These are phyloP conservation scores for Ficedula albicollis DNA, from an alignment of 2,797 vertebrate genomes.

Conservation along the genomic window DNA sequence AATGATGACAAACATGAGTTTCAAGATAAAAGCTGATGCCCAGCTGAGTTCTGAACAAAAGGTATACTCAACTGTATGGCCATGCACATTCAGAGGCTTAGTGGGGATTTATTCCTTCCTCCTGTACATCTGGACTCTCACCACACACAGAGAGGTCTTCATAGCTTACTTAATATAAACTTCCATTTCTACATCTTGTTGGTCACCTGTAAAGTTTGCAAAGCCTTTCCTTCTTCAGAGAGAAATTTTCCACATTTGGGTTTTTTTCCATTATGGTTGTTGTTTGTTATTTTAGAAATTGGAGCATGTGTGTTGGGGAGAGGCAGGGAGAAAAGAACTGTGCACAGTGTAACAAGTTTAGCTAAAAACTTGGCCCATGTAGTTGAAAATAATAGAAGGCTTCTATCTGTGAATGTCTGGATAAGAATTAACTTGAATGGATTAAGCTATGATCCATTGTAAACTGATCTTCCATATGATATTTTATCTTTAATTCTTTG, in stretches of 20 bases:
- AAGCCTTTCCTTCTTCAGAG: slow-evolving; percentile 10
- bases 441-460: neutral
- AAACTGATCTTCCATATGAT: neutral
- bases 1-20: neutral
- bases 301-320: neutral
- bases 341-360: neutral
- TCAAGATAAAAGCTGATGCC: slow-evolving; percentile 5
- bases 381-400: neutral
- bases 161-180: neutral
- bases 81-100: neutral
- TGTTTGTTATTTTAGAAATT: slow-evolving; percentile 25
- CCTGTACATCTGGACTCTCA: neutral
- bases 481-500: neutral
- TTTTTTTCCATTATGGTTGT: neutral
- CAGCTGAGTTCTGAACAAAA: neutral
- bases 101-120: neutral
- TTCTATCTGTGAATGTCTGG: neutral
- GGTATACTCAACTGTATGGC: neutral
- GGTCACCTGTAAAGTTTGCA: neutral
- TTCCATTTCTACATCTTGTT: neutral
- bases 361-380: neutral
- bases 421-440: neutral
- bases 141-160: neutral
- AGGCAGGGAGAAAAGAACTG: neutral
- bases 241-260: slow-evolving; percentile 18